A percentile compares a stretch with the other conserved stretches of the same genome.
phyloP scores from a whole-genome alignment of 2,113 vertebrate species.

The Rhinogobius similis region DNA sequence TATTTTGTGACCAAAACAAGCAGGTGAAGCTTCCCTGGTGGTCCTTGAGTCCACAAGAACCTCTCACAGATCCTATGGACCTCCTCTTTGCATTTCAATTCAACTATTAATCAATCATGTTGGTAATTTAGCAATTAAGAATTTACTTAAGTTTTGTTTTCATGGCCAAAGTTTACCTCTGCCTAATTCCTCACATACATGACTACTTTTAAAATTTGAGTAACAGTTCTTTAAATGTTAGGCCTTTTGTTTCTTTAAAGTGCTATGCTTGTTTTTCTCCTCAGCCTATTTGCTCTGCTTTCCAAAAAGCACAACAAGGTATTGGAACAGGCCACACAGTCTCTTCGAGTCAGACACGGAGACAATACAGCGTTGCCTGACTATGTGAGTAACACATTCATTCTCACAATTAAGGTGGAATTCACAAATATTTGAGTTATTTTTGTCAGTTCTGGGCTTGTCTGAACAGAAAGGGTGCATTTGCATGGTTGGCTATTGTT shows the following conservation, averaged over 20 bases:
- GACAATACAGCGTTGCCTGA: conserved; percentile 87
- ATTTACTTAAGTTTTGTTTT: not conserved
- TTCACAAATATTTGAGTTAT: not conserved
- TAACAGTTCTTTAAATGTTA: not conserved
- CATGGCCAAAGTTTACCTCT: not conserved
- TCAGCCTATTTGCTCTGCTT: conserved; percentile 94
- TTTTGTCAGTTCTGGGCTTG: not conserved
- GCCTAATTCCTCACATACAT: not conserved
- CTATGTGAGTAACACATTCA: conserved; percentile 86
- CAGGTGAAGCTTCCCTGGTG: conserved; percentile 59
- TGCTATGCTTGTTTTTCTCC: conserved; percentile 19
- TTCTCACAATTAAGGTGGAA: not conserved
- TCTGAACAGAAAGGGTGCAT: not conserved
- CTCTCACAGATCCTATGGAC: conserved; percentile 54
- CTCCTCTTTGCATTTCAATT: conserved; percentile 41
- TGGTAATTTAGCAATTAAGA: conserved; percentile 40
- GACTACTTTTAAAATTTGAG: not conserved
- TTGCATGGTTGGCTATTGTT: not conserved
- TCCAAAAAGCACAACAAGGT: conserved; percentile 99
- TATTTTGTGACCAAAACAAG: conserved; percentile 33
- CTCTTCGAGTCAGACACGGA: conserved; percentile 83
- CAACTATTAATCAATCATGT: conserved; percentile 39
- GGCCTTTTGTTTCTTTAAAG: conserved; percentile 13
- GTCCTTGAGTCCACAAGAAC: conserved; percentile 39
- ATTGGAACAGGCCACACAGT: conserved; percentile 96